Evolutionary conservation across 2,113 vertebrate species (phyloP).

Genomic region (Phaethon lepturus): DNA sequence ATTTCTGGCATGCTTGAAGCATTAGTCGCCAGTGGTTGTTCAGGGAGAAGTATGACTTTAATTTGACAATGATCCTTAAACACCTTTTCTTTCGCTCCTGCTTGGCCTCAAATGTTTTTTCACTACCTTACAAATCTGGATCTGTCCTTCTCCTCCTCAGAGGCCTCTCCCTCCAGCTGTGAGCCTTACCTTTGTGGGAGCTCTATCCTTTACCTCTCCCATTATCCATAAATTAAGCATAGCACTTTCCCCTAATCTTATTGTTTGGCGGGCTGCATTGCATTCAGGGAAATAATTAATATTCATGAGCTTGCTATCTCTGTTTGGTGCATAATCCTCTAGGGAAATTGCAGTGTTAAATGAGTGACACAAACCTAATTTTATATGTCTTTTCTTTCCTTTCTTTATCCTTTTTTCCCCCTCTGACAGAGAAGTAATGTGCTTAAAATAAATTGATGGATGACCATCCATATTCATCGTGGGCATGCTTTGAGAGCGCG

Average conservation of each 20-base stretch:
- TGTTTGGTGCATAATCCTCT: constrained; percentile 73
- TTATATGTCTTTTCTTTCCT: constrained; percentile 73
- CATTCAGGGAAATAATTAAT: constrained; percentile 71
- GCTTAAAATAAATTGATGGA: constrained; percentile 81
- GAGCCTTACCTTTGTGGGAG: constrained; percentile 66
- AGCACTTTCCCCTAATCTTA: constrained; percentile 69
- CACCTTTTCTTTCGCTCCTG: constrained; percentile 5
- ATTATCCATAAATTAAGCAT: constrained; percentile 69
- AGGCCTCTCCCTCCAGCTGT: constrained; percentile 57
- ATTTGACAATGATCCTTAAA: constrained; percentile 32
- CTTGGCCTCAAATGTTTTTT: background rate
- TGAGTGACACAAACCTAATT: constrained; percentile 77
- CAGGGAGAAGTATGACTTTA: constrained; percentile 35
- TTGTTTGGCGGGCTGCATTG: constrained; percentile 62
- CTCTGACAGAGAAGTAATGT: constrained; percentile 72
- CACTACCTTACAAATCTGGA: constrained; percentile 37
- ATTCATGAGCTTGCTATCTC: constrained; percentile 79
- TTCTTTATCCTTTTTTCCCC: constrained; percentile 30
- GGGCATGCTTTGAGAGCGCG: constrained; percentile 45
- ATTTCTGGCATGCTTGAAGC: background rate
- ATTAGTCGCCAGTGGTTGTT: background rate
- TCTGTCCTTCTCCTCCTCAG: constrained; percentile 12
- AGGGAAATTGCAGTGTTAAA: constrained; percentile 78
- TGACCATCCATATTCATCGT: constrained; percentile 72
- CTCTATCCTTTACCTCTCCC: constrained; percentile 58